phyloP scores from a whole-genome alignment of 2,113 vertebrate genomes.

The Passer montanus region DNA sequence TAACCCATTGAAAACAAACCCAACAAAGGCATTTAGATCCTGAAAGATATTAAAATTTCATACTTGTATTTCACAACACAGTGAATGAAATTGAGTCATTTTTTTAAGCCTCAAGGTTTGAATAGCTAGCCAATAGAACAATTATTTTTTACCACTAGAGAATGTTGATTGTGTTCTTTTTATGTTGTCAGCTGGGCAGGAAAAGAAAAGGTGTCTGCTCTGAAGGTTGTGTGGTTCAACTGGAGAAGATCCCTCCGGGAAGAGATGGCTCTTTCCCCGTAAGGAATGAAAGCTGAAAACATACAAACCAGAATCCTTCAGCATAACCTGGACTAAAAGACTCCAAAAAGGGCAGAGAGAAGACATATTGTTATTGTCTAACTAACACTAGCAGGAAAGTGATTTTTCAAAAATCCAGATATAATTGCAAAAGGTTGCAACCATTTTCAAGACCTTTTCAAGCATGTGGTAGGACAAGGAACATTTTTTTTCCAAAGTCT shows the following conservation, averaged over 20 bases:
- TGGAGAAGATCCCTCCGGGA: neutral
- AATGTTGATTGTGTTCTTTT: neutral
- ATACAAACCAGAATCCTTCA: neutral
- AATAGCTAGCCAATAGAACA: neutral
- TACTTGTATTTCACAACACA: neutral
- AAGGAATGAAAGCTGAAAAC: neutral
- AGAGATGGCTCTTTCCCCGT: neutral
- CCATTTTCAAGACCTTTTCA: neutral
- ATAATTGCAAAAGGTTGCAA: neutral
- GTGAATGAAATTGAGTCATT: neutral
- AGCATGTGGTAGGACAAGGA: neutral
- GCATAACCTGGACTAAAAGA: neutral
- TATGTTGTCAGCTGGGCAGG: neutral
- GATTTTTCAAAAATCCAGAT: neutral
- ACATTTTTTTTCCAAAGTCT: neutral
- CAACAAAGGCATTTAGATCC: neutral
- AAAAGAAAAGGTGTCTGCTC: neutral
- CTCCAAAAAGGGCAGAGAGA: neutral
- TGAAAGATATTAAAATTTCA: neutral
- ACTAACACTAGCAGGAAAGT: neutral
- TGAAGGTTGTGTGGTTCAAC: neutral
- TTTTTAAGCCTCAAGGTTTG: neutral
- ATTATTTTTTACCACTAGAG: neutral
- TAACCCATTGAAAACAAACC: neutral
- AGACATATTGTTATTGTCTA: rapidly evolving